Percentiles rank a stretch among this genome's conserved stretches.
Conservation (phyloP, 2,888 invertebrate genomes). For the Muscina levida region DNA sequence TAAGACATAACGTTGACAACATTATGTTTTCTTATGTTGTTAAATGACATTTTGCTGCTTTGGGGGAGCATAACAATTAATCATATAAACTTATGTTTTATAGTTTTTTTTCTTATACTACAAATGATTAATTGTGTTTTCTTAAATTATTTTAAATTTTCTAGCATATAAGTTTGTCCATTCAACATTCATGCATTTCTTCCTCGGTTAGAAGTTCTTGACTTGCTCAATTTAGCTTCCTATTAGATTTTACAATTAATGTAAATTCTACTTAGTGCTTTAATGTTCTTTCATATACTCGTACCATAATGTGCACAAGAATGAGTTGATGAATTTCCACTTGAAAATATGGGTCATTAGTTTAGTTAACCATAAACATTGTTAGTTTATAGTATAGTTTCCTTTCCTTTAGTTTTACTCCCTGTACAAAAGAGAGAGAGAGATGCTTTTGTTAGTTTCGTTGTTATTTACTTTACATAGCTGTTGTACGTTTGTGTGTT, state of each 20-base stretch:
- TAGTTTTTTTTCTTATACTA: too few relatives aligned
- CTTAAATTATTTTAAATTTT: too few relatives aligned
- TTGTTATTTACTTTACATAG: constrained; percentile 27
- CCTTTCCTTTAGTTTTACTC: constrained; percentile 3
- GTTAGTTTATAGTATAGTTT: constrained; percentile 7
- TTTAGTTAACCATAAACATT: constrained; percentile 45
- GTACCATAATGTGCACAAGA: constrained; percentile 6
- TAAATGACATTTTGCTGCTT: not conserved
- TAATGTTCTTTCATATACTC: not conserved
- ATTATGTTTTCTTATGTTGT: too few relatives aligned
- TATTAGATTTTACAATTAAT: not conserved
- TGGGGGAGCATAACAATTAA: constrained; percentile 1
- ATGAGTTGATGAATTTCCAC: constrained; percentile 15
- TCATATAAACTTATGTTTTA: not conserved
- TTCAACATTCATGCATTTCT: too few relatives aligned
- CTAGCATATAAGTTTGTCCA: too few relatives aligned
- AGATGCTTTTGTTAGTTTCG: not conserved
- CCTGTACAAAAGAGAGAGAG: too few relatives aligned
- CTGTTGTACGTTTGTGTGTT: constrained; percentile 2
- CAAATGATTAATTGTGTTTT: too few relatives aligned
- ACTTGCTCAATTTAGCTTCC: too few relatives aligned
- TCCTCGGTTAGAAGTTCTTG: too few relatives aligned
- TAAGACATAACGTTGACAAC: too few relatives aligned
- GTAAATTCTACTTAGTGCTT: constrained; percentile 2
- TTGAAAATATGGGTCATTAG: constrained; percentile 51